These are phyloP conservation scores for Eulemur rubriventer DNA, from an alignment of 2,797 vertebrate genomes.

Conservation along the genomic window DNA sequence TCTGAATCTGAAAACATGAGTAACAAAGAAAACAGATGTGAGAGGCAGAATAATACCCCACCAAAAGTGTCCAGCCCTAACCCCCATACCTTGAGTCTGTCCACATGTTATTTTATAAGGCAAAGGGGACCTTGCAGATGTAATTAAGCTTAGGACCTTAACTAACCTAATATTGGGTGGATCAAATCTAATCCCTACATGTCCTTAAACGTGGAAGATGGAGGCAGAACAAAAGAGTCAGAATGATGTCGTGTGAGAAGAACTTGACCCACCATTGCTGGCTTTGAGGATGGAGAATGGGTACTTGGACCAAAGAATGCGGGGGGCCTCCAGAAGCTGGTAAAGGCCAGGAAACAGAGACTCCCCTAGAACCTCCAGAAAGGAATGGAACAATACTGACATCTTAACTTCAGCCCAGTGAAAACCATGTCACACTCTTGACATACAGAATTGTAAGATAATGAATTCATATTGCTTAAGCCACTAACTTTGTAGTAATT, in stretches of 20 bases:
- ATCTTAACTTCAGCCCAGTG: neutral
- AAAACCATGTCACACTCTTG: neutral
- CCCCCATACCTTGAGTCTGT: neutral
- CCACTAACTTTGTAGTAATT: neutral
- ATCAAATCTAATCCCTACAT: neutral
- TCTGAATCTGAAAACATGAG: constrained; percentile 9
- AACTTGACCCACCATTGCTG: neutral
- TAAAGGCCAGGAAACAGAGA: neutral
- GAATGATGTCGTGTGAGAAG: neutral
- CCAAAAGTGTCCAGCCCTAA: neutral
- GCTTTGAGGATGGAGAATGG: neutral
- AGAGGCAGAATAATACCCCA: neutral
- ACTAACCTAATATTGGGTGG: neutral
- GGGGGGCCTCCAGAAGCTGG: neutral
- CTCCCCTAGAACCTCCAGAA: neutral
- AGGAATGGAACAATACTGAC: neutral
- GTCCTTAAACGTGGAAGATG: neutral
- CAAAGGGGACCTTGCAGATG: neutral
- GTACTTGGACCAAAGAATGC: neutral
- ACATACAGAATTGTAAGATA: neutral
- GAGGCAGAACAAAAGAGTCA: neutral
- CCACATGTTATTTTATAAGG: neutral
- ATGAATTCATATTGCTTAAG: neutral
- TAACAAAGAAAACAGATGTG: neutral
- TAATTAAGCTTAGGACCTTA: neutral